phyloP scores from a whole-genome alignment of 1,140 invertebrate genomes.

The Antheraea pernyi region DNA sequence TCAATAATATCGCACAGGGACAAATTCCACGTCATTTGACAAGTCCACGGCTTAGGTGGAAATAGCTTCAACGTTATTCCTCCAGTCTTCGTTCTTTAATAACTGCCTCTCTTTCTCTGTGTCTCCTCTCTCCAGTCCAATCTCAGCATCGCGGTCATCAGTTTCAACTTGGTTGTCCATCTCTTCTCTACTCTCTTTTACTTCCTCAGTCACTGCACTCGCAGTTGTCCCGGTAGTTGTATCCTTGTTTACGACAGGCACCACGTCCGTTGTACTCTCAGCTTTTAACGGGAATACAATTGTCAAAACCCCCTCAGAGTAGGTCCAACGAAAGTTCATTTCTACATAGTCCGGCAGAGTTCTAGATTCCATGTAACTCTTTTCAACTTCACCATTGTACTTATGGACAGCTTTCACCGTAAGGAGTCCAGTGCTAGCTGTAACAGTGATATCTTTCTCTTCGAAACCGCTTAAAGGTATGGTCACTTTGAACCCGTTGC shows the following conservation, averaged over 20 bases:
- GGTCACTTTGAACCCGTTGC: slow-evolving; percentile 37
- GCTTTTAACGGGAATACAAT: slow-evolving; percentile 44
- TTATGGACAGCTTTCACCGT: slow-evolving; percentile 45
- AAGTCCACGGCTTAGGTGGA: slow-evolving; percentile 50
- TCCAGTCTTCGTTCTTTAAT: slow-evolving; percentile 33
- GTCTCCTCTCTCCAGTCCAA: slow-evolving; percentile 25
- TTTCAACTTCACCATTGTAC: slow-evolving; percentile 17
- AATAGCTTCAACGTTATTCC: slow-evolving; percentile 36
- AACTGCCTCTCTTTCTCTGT: slow-evolving; percentile 23
- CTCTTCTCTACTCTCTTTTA: slow-evolving; percentile 30
- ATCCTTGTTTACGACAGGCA: neutral
- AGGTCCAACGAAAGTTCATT: slow-evolving; percentile 47
- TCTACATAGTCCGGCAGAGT: slow-evolving; percentile 35
- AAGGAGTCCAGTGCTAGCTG: slow-evolving; percentile 37
- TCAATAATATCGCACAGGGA: slow-evolving; percentile 30
- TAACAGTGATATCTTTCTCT: slow-evolving; percentile 45
- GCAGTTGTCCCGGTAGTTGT: slow-evolving; percentile 13
- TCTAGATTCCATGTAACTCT: slow-evolving; percentile 37
- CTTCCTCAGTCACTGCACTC: neutral
- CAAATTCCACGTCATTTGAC: slow-evolving; percentile 45
- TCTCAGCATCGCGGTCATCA: slow-evolving; percentile 31
- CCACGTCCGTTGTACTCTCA: neutral
- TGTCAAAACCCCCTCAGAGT: slow-evolving; percentile 37
- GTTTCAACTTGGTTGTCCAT: slow-evolving; percentile 17
- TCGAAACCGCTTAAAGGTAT: slow-evolving; percentile 35